Percentiles rank a stretch among this genome's conserved stretches.
These are phyloP conservation scores for Plusia festucae DNA, from an alignment of 2,888 invertebrate species.

Conservation along the genomic window DNA sequence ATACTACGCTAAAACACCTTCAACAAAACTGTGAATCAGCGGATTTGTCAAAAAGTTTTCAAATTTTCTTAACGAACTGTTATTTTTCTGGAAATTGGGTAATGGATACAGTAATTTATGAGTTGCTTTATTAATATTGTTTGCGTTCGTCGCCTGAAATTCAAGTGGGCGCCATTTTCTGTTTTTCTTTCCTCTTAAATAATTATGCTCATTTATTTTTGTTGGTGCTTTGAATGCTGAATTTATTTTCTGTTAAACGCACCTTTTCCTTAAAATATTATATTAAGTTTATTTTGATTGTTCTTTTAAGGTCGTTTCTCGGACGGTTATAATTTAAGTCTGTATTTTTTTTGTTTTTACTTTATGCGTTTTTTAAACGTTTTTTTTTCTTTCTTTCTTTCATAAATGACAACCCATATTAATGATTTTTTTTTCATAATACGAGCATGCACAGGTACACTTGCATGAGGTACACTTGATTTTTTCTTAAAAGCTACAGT, in stretches of 20 bases:
- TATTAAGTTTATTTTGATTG: no score
- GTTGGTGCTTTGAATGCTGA: not conserved
- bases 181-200: not conserved
- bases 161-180: not conserved
- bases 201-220: slow-evolving; percentile 1
- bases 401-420: no score
- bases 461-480: no score
- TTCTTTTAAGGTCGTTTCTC: no score
- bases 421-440: no score
- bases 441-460: no score
- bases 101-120: slow-evolving; percentile 2
- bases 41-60: not conserved
- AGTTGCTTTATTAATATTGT: not conserved
- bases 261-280: not conserved
- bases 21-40: slow-evolving; percentile 2
- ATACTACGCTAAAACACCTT: not conserved
- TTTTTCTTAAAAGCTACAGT: no score
- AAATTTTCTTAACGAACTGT: slow-evolving; percentile 4
- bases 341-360: no score
- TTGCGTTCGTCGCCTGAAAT: not conserved
- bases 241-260: not conserved
- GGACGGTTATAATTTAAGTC: no score
- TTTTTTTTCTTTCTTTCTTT: no score
- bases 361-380: no score
- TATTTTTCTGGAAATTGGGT: slow-evolving; percentile 4